A percentile compares a stretch with the other conserved stretches of the same genome.
These are phyloP conservation scores for Rattus rattus DNA, from an alignment of 2,113 vertebrate genomes.

Conservation along the genomic window DNA sequence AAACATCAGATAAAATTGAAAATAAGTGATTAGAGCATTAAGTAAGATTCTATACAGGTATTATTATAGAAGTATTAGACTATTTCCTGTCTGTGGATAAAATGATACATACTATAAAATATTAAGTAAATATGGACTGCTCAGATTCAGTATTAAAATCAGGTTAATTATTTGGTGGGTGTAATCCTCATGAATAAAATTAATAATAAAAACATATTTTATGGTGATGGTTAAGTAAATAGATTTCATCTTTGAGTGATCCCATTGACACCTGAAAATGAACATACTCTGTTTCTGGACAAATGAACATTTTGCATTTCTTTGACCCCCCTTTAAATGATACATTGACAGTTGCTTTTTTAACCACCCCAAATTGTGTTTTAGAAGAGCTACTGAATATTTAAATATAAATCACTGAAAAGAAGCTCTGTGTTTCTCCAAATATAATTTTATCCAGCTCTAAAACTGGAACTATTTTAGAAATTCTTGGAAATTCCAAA, in stretches of 20 bases:
- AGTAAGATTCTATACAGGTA: neutral
- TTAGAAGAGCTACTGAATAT: neutral
- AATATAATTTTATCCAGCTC: neutral
- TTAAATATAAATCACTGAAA: neutral
- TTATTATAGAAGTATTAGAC: neutral
- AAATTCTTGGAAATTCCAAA: neutral
- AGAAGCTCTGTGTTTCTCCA: neutral
- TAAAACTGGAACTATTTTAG: neutral
- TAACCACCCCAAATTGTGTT: neutral
- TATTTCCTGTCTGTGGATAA: neutral
- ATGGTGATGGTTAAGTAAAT: neutral
- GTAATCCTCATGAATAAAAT: neutral
- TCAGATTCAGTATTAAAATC: neutral
- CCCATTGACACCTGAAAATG: neutral
- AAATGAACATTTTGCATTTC: neutral
- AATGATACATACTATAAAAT: neutral
- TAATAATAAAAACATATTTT: neutral
- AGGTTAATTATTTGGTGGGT: neutral
- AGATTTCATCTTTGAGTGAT: neutral
- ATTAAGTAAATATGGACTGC: neutral
- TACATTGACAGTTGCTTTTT: neutral
- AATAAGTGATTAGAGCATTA: neutral
- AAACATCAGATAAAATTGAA: conserved; percentile 11
- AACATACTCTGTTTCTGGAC: neutral
- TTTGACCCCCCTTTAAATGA: neutral